Evolutionary conservation across 1,140 invertebrate genomes (phyloP).

Genomic region (Gryllus bimaculatus): DNA sequence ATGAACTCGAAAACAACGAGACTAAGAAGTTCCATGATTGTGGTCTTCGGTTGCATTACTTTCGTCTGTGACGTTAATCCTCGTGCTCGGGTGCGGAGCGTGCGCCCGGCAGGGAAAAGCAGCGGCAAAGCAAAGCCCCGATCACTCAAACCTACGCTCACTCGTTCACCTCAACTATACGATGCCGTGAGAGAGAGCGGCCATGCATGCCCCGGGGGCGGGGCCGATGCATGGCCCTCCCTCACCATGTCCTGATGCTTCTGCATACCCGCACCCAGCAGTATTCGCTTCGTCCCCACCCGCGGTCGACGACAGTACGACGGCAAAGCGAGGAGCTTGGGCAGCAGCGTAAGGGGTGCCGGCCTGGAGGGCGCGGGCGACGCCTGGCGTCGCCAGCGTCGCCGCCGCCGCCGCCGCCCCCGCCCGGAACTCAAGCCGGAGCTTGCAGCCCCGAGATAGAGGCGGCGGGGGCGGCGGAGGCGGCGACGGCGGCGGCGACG

Average conservation of each 20-base stretch:
- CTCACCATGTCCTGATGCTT: not conserved
- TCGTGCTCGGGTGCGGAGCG: not conserved
- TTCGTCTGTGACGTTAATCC: too few species aligned
- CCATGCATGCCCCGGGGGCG: not conserved
- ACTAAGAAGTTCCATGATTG: too few species aligned
- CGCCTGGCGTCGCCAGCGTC: too few species aligned
- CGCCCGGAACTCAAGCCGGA: not conserved
- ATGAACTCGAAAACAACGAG: too few species aligned
- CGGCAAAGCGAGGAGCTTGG: too few species aligned
- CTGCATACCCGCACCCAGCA: slow-evolving; percentile 2
- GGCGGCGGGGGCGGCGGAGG: too few species aligned
- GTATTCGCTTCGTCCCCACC: not conserved
- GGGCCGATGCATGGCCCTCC: not conserved
- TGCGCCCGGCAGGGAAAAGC: not conserved
- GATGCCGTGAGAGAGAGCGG: not conserved
- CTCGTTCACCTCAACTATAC: not conserved
- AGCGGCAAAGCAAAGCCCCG: not conserved
- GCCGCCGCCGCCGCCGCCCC: too few species aligned
- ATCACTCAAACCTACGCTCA: not conserved
- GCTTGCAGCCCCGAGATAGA: too few species aligned
- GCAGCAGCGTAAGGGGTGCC: not conserved
- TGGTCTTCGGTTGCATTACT: too few species aligned
- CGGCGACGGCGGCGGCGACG: not conserved
- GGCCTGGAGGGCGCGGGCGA: not conserved
- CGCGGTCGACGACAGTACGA: too few species aligned